These are phyloP conservation scores for Moxostoma hubbsi DNA, from an alignment of 2,797 vertebrate species.

Conservation along the genomic window DNA sequence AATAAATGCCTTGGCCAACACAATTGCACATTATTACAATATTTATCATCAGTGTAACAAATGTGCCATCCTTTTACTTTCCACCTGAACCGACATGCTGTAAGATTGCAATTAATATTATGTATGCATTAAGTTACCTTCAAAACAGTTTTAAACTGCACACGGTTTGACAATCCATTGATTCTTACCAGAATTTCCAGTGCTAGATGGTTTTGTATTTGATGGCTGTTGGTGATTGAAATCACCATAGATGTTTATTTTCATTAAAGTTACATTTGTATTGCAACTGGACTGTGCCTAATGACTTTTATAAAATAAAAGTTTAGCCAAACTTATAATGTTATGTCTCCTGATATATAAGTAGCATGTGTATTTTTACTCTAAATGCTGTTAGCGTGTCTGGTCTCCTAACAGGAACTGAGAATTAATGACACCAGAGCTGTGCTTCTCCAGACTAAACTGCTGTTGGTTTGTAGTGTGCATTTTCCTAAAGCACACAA, in stretches of 20 bases:
- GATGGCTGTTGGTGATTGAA: neutral
- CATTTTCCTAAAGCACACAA: neutral
- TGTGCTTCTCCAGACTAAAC: too few species aligned
- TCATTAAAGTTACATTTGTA: slow-evolving; percentile 20
- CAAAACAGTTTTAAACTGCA: neutral
- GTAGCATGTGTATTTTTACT: neutral
- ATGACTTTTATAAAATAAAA: slow-evolving; percentile 42
- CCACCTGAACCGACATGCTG: slow-evolving; percentile 19
- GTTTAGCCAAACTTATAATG: neutral
- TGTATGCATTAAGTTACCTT: neutral
- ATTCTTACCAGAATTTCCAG: neutral
- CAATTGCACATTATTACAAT: neutral
- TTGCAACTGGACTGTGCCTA: slow-evolving; percentile 35
- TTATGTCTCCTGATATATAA: too few species aligned
- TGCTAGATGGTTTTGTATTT: neutral
- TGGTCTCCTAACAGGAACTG: neutral
- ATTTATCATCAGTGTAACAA: neutral
- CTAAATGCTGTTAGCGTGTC: neutral
- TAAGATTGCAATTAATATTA: neutral
- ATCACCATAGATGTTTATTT: neutral
- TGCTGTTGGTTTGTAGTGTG: neutral
- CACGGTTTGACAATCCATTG: slow-evolving; percentile 3
- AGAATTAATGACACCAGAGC: neutral
- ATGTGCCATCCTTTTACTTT: neutral
- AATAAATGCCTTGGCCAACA: slow-evolving; percentile 1